Conservation (phyloP, 2,797 vertebrate genomes). For the Zalophus californianus region DNA sequence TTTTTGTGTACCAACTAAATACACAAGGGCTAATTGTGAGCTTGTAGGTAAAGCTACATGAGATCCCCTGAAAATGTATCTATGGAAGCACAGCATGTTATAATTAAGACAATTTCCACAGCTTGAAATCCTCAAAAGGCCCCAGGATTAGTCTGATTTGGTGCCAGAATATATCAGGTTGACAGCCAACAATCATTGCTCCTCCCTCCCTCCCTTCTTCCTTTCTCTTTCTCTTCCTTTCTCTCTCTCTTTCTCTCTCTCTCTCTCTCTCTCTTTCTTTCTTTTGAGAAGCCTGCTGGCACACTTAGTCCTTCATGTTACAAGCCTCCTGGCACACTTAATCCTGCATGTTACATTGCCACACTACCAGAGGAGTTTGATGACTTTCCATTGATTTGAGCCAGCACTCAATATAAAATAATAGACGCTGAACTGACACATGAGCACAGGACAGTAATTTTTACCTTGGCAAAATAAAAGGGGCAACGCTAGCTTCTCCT, state of each 20-base stretch:
- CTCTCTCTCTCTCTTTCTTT: not conserved
- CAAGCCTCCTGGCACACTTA: slow-evolving; percentile 31
- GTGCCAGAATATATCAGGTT: slow-evolving; percentile 48
- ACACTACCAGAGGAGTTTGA: slow-evolving; percentile 25
- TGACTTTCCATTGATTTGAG: slow-evolving; percentile 49
- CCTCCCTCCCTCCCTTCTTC: not conserved
- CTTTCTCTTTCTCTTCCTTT: too few species aligned
- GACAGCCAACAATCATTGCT: slow-evolving; percentile 71
- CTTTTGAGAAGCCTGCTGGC: not conserved
- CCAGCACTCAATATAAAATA: slow-evolving; percentile 40
- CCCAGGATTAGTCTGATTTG: slow-evolving; percentile 73
- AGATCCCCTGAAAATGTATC: slow-evolving; percentile 25
- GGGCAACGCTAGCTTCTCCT: not conserved
- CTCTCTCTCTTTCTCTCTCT: not conserved
- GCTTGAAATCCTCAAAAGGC: slow-evolving; percentile 63
- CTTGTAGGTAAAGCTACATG: not conserved
- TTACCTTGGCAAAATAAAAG: not conserved
- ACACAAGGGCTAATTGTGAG: not conserved
- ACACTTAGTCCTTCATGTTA: not conserved
- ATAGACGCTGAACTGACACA: not conserved
- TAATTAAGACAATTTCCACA: slow-evolving; percentile 75
- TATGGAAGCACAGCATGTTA: slow-evolving; percentile 39
- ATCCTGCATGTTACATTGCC: slow-evolving; percentile 50
- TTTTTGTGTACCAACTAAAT: not conserved
- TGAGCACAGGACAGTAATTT: not conserved